A percentile compares a stretch with the other conserved stretches of the same genome.
phyloP scores from a whole-genome alignment of 2,797 vertebrate species.

The Cetoscarus ocellatus region DNA sequence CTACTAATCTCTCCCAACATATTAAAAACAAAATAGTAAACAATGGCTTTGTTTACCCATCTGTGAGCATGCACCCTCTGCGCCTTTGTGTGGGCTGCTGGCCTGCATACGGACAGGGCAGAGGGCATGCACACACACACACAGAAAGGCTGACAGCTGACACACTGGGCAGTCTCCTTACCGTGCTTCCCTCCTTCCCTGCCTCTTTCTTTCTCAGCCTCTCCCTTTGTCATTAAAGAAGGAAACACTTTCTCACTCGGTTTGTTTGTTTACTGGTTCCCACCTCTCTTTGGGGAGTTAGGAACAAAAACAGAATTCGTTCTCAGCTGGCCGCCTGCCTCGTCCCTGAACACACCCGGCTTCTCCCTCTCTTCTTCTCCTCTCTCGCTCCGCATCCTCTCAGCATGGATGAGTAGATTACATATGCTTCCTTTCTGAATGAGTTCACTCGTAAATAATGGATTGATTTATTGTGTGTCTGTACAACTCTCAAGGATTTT shows the following conservation, averaged over 20 bases:
- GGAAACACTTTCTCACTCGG: conserved; percentile 75
- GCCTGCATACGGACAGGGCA: conserved; percentile 75
- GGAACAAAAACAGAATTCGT: conserved; percentile 80
- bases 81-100: conserved; percentile 70
- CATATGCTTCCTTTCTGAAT: conserved; percentile 84
- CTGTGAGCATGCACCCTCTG: conserved; percentile 67
- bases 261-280: conserved; percentile 86
- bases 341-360: conserved; percentile 74
- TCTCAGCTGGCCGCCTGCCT: conserved; percentile 83
- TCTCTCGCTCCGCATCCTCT: conserved; percentile 74
- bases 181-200: conserved; percentile 54
- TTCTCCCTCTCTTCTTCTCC: conserved; percentile 66
- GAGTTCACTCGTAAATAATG: conserved; percentile 83
- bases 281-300: conserved; percentile 81
- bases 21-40: conserved; percentile 94
- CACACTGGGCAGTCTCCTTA: conserved; percentile 65
- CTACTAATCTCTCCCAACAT: conserved; percentile 91
- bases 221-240: conserved; percentile 80
- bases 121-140: conserved; percentile 57
- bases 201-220: conserved; percentile 56
- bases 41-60: conserved; percentile 93
- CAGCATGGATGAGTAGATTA: conserved; percentile 84
- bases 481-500: conserved; percentile 70
- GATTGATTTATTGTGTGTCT: conserved; percentile 81
- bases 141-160: conserved; percentile 71